phyloP scores from a whole-genome alignment of 2,888 invertebrate species.

The Pterostichus niger region DNA sequence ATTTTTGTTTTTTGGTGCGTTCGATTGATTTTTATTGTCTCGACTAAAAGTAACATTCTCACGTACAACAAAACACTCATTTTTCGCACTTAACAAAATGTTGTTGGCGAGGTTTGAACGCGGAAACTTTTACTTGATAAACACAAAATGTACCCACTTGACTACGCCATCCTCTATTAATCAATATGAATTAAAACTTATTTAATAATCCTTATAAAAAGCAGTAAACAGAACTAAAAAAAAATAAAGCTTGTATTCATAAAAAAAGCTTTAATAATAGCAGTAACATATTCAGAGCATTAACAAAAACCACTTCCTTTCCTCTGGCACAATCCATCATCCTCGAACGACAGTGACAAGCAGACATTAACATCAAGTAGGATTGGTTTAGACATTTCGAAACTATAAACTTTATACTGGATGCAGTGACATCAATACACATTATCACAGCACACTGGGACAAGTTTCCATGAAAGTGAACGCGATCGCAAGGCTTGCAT shows the following conservation, averaged over 20 bases:
- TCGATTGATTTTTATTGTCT: no score
- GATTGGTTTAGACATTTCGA: not conserved
- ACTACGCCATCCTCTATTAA: no score
- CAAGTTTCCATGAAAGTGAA: constrained; percentile 47
- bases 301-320: constrained; percentile 2
- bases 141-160: no score
- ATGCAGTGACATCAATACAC: constrained; percentile 39
- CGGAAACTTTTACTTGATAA: no score
- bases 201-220: no score
- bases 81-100: no score
- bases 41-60: no score
- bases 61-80: no score
- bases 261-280: constrained; percentile 23
- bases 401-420: constrained; percentile 22
- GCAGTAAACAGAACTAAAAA: no score
- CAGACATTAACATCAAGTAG: constrained; percentile 19
- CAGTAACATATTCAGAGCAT: not conserved
- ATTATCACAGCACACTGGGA: not conserved
- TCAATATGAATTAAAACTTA: no score
- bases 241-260: not conserved
- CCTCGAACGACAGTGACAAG: constrained; percentile 22
- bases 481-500: constrained; percentile 20
- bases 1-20: no score
- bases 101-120: no score
- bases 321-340: constrained; percentile 16